phyloP scores from a whole-genome alignment of 2,113 vertebrate genomes.

The Holacanthus passer region DNA sequence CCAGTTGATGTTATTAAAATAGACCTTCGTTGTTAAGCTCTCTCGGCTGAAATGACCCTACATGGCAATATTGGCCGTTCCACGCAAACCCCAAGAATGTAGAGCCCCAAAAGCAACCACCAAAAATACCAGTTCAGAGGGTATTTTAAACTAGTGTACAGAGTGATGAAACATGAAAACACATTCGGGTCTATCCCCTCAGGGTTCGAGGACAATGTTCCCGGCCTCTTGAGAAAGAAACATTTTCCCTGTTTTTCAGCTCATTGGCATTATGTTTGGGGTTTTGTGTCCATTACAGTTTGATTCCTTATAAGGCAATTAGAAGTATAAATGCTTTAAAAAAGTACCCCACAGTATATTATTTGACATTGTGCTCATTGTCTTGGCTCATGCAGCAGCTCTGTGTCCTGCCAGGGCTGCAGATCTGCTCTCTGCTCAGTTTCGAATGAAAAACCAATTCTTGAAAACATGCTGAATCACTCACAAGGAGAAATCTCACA shows the following conservation, averaged over 20 bases:
- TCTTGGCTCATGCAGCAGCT: slow-evolving; percentile 29
- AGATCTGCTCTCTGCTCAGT: slow-evolving; percentile 15
- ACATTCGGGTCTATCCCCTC: slow-evolving; percentile 28
- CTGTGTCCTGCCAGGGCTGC: slow-evolving; percentile 19
- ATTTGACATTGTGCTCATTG: slow-evolving; percentile 52
- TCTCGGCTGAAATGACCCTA: slow-evolving; percentile 62
- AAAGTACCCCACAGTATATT: slow-evolving; percentile 16
- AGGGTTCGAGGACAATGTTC: slow-evolving; percentile 42
- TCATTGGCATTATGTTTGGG: slow-evolving; percentile 23
- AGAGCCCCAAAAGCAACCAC: slow-evolving; percentile 60
- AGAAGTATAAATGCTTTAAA: slow-evolving; percentile 10
- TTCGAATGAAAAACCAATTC: neutral
- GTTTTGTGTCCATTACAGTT: slow-evolving; percentile 1
- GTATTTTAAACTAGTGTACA: slow-evolving; percentile 57
- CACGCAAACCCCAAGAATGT: slow-evolving; percentile 53
- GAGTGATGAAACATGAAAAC: slow-evolving; percentile 60
- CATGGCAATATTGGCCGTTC: slow-evolving; percentile 59
- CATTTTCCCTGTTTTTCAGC: slow-evolving; percentile 3
- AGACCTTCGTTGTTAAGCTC: slow-evolving; percentile 9
- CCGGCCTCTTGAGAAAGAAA: slow-evolving; percentile 14
- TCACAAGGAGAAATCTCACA: slow-evolving; percentile 17
- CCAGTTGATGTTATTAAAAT: slow-evolving; percentile 38
- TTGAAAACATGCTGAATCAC: slow-evolving; percentile 17
- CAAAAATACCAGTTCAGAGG: slow-evolving; percentile 54
- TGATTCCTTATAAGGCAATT: slow-evolving; percentile 52